Conservation (phyloP, 1,140 invertebrate genomes). For the Lasaia peninsularis region DNA sequence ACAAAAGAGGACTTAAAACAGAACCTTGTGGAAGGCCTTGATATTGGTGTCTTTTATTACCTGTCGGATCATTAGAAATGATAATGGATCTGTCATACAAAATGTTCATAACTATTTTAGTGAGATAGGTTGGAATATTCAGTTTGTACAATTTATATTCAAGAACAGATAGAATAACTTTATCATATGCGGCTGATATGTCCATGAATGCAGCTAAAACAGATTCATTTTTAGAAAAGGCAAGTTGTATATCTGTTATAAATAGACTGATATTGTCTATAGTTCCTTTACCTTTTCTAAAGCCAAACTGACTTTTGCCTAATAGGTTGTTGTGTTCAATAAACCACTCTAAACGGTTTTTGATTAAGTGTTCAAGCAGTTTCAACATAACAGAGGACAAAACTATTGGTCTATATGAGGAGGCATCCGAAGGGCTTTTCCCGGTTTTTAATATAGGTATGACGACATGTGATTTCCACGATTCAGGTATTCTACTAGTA, state of each 20-base stretch:
- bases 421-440: constrained; percentile 22
- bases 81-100: neutral
- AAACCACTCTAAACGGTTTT: constrained; percentile 34
- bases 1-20: constrained; percentile 29
- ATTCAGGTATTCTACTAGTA: constrained; percentile 19
- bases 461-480: constrained; percentile 30
- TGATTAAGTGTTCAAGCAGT: constrained; percentile 29
- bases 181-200: constrained; percentile 12
- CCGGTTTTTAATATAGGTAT: constrained; percentile 32
- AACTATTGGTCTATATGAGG: constrained; percentile 31
- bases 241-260: constrained; percentile 19
- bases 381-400: constrained; percentile 30
- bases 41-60: neutral
- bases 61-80: neutral
- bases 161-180: constrained; percentile 1
- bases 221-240: constrained; percentile 10
- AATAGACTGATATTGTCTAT: constrained; percentile 29
- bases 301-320: constrained; percentile 26
- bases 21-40: constrained; percentile 20
- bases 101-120: neutral
- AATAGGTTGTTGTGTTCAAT: constrained; percentile 28
- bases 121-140: neutral
- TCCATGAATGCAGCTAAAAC: constrained; percentile 11
- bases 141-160: neutral
- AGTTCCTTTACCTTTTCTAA: constrained; percentile 31